Evolutionary conservation across 2,797 vertebrate species (phyloP).

Genomic region (Orientallactaga sibirica): DNA sequence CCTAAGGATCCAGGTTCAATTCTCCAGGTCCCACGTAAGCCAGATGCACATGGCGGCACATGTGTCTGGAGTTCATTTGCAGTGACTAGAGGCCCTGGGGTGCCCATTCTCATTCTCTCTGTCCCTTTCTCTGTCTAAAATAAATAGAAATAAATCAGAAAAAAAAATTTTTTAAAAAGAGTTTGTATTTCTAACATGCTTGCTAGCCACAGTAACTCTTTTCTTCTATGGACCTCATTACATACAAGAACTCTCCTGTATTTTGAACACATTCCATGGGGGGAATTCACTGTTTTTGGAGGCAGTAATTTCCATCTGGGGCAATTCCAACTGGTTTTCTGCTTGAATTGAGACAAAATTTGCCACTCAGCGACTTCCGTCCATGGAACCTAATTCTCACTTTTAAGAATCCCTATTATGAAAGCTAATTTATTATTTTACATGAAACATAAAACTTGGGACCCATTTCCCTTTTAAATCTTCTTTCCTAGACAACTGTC

Average conservation of each 20-base stretch:
- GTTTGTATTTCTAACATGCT: background rate
- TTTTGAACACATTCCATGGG: background rate
- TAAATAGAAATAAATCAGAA: too few relatives aligned
- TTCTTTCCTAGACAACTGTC: background rate
- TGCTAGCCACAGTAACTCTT: background rate
- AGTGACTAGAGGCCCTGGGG: too few relatives aligned
- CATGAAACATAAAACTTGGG: background rate
- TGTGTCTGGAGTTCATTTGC: too few relatives aligned
- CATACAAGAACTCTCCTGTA: background rate
- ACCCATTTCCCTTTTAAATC: background rate
- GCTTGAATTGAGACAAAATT: background rate
- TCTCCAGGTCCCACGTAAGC: too few relatives aligned
- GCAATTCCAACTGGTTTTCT: background rate
- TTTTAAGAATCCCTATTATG: background rate
- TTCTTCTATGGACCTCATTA: background rate
- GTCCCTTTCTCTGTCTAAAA: too few relatives aligned
- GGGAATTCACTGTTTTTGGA: background rate
- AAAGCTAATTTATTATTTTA: slow-evolving; percentile 3
- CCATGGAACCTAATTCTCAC: background rate
- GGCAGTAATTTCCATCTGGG: background rate
- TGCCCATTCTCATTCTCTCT: too few relatives aligned
- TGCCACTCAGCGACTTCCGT: background rate
- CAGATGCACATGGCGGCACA: too few relatives aligned
- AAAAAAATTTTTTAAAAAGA: background rate
- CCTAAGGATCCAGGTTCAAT: too few relatives aligned